Evolutionary conservation across 1,140 invertebrate genomes (phyloP), one percentile per base, ranked within the genome.

Genomic region (Drosophila virilis): DNA sequence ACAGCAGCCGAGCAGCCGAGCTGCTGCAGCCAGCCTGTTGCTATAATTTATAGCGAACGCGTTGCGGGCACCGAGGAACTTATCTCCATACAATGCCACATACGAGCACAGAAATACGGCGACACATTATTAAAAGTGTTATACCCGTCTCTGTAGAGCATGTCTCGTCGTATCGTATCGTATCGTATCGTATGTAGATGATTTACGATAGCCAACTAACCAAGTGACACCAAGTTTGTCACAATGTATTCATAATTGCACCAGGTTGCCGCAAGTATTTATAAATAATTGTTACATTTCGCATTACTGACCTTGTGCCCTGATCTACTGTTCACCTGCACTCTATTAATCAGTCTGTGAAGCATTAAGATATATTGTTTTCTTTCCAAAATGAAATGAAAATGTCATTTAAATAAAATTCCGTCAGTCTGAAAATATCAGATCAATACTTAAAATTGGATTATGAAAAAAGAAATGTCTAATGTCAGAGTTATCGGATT

Each of bases 101-200:
- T 35, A 55, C 51, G 28, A 15, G 32, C 38, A 64, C 61, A 51
- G 46, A 58, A 59, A 82, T 80, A 77, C 74, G 71, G 77, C 77
- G 74, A 80, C 78, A 80, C 78, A 81, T 80, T 81, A 81, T 80
- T 80, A 81, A 80, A 80, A 81, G 78, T 45, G 74, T 80, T 72
- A 74, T 65, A 67, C 65, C 43, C 54, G 60, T 66, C 74, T 50
- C 50, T 46, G 70, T 68, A 67, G 67, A 73, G 46, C 70, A 73
- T 15, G 64, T 73, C 57, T 57, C 22, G 17, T 17, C 22, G 22
- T 22, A 22, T 22, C 70, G 48, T 12, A n/a, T 15, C 45, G 17
- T 17, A 17, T 17, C 17, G 32, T 22, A 59, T 50, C 48, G 35
- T 12, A 43, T 38, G 46, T 52, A 51, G 40, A 68, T 68, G 64